Conservation (phyloP, 2,797 vertebrate genomes). For the Vultur gryphus region DNA sequence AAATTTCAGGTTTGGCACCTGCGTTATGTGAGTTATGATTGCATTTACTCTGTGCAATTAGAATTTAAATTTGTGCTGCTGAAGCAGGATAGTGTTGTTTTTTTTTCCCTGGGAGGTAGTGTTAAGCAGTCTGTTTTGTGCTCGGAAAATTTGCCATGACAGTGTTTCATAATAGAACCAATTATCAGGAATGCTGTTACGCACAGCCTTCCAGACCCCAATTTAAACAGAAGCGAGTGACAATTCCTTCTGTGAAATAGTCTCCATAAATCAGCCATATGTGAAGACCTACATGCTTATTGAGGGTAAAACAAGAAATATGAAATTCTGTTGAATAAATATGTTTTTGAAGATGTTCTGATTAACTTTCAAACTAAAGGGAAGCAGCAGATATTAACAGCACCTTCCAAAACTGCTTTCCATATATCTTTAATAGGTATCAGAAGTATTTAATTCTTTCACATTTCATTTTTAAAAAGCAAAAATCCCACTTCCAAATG, state of each 20-base stretch:
- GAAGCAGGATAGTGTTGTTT: not conserved
- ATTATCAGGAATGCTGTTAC: constrained; percentile 67
- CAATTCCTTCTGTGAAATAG: constrained; percentile 58
- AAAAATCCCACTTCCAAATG: not conserved
- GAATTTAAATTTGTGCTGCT: constrained; percentile 46
- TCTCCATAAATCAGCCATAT: constrained; percentile 40
- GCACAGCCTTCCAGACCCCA: constrained; percentile 61
- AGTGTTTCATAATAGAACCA: constrained; percentile 69
- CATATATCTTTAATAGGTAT: not conserved
- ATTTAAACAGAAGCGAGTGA: constrained; percentile 67
- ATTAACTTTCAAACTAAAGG: not conserved
- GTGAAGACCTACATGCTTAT: constrained; percentile 31
- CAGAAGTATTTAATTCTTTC: not conserved
- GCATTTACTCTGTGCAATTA: constrained; percentile 56
- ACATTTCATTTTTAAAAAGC: not conserved
- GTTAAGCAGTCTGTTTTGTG: constrained; percentile 55
- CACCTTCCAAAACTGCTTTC: not conserved
- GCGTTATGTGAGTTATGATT: constrained; percentile 60
- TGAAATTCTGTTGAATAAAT: not conserved
- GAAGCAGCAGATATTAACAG: not conserved
- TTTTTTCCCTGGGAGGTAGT: constrained; percentile 5
- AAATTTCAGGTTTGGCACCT: constrained; percentile 28
- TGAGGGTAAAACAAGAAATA: not conserved
- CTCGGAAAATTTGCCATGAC: constrained; percentile 64
- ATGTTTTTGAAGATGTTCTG: not conserved